Conservation (phyloP, 2,888 invertebrate species). For the Platypus cylindrus region DNA sequence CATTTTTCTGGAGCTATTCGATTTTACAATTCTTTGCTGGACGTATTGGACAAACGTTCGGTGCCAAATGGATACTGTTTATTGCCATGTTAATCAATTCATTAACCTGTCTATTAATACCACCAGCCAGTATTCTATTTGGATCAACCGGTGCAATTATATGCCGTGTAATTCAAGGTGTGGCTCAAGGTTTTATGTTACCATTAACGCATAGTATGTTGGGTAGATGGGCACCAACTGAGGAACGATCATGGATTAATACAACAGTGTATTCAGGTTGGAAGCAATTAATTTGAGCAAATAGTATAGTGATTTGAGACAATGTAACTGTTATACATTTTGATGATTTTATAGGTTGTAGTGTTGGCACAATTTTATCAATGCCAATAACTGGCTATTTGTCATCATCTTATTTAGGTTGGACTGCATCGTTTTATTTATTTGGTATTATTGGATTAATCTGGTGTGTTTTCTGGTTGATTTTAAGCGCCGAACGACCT, state of each 20-base stretch:
- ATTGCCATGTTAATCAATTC: slow-evolving; percentile 47
- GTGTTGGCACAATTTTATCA: slow-evolving; percentile 67
- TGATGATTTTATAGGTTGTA: slow-evolving; percentile 42
- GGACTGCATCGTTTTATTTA: slow-evolving; percentile 67
- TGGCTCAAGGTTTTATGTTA: slow-evolving; percentile 60
- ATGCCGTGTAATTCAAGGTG: slow-evolving; percentile 58
- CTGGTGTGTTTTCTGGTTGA: slow-evolving; percentile 48
- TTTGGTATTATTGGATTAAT: slow-evolving; percentile 50
- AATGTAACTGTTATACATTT: neutral
- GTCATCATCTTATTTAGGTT: slow-evolving; percentile 53
- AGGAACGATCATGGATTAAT: slow-evolving; percentile 56
- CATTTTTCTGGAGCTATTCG: slow-evolving; percentile 73
- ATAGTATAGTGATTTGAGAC: neutral
- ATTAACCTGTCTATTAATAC: slow-evolving; percentile 51
- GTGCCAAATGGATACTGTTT: slow-evolving; percentile 55
- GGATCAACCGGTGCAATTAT: slow-evolving; percentile 49
- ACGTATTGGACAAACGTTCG: slow-evolving; percentile 55
- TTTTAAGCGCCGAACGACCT: slow-evolving; percentile 55
- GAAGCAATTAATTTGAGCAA: slow-evolving; percentile 1
- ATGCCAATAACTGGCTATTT: slow-evolving; percentile 59
- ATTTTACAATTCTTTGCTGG: slow-evolving; percentile 60
- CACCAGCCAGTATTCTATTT: slow-evolving; percentile 45
- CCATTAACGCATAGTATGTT: slow-evolving; percentile 59
- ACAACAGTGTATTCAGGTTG: slow-evolving; percentile 50
- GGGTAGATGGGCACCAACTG: slow-evolving; percentile 61